Percentiles rank a stretch among this genome's conserved stretches.
Conservation (phyloP, 2,888 invertebrate genomes). For the Mimumesa dahlbomi region DNA sequence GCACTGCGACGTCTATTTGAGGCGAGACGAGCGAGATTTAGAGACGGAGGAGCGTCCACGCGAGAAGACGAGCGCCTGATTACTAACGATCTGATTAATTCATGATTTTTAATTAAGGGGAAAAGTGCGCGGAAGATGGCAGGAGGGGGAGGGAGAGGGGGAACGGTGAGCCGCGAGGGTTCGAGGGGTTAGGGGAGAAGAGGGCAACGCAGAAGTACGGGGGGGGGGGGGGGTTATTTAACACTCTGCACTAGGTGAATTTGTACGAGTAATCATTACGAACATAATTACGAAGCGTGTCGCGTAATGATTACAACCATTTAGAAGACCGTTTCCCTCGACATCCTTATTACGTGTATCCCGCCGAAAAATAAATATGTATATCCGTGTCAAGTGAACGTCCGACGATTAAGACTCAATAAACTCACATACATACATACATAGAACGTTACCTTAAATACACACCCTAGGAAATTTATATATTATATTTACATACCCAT, state of each 20-base stretch:
- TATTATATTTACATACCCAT: no score
- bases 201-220: not conserved
- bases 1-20: slow-evolving; percentile 70
- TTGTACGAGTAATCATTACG: slow-evolving; percentile 50
- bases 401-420: not conserved
- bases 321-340: slow-evolving; percentile 58
- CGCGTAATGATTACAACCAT: slow-evolving; percentile 56
- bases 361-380: not conserved
- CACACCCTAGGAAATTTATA: no score
- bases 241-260: slow-evolving; percentile 36
- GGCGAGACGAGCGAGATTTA: slow-evolving; percentile 67
- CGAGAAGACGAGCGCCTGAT: slow-evolving; percentile 68
- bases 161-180: slow-evolving; percentile 2
- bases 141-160: not conserved
- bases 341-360: no score
- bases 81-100: slow-evolving; percentile 70
- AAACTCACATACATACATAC: no score
- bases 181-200: slow-evolving; percentile 39
- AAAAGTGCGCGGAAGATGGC: slow-evolving; percentile 43
- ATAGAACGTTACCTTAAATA: no score
- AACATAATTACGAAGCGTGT: slow-evolving; percentile 46
- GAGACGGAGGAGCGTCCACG: slow-evolving; percentile 61
- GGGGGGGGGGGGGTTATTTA: slow-evolving; percentile 53
- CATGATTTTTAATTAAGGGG: slow-evolving; percentile 69
- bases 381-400: not conserved